These are phyloP conservation scores for Hesperophylax magnus DNA, from an alignment of 1,140 invertebrate genomes.

Conservation along the genomic window DNA sequence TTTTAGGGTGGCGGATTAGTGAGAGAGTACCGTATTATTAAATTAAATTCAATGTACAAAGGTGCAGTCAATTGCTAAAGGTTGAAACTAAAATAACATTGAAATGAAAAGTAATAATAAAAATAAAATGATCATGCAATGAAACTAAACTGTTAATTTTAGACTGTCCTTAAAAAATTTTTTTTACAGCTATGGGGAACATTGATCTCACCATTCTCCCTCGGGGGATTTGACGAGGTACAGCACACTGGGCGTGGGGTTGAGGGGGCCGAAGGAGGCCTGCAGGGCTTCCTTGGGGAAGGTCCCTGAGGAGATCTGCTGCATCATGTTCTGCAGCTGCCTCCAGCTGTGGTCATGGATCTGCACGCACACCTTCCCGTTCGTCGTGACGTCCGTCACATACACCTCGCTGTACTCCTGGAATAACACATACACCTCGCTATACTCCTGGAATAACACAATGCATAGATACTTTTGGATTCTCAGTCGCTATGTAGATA, in stretches of 20 bases:
- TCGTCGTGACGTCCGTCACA: slow-evolving; percentile 38
- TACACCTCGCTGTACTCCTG: slow-evolving; percentile 45
- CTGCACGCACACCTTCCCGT: slow-evolving; percentile 47
- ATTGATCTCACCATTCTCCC: slow-evolving; percentile 50
- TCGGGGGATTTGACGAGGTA: slow-evolving; percentile 48
- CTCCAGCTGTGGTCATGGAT: slow-evolving; percentile 50
- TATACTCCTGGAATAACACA: no score
- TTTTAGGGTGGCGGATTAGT: no score
- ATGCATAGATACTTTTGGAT: no score
- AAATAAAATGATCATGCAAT: background rate
- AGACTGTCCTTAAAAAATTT: background rate
- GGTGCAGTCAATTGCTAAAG: background rate
- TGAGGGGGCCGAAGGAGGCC: slow-evolving; percentile 39
- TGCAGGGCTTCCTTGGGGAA: slow-evolving; percentile 50
- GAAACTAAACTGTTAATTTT: no score
- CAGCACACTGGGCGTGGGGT: slow-evolving; percentile 35
- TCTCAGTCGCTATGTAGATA: no score
- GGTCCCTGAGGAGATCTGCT: slow-evolving; percentile 37
- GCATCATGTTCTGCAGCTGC: slow-evolving; percentile 48
- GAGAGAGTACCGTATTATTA: no score
- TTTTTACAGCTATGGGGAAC: background rate
- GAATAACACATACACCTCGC: no score
- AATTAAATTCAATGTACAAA: background rate
- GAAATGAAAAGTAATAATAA: background rate
- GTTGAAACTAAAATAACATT: background rate